Percentiles rank a stretch among this genome's conserved stretches.
These are phyloP conservation scores for Brotula barbata DNA, from an alignment of 2,797 vertebrate genomes.

Conservation along the genomic window DNA sequence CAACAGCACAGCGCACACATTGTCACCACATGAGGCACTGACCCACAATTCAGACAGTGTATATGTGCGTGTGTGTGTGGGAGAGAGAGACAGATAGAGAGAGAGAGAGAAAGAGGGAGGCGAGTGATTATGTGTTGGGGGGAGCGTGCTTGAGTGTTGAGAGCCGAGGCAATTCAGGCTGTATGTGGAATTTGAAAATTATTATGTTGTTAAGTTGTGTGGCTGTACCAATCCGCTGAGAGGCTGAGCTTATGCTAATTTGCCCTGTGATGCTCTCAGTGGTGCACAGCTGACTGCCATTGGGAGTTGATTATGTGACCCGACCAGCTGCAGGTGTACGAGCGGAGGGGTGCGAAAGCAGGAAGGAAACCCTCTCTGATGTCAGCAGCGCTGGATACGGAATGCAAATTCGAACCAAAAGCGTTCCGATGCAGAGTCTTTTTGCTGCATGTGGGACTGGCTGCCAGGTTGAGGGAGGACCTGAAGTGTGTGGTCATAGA, in stretches of 20 bases:
- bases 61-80: constrained; percentile 17
- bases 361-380: constrained; percentile 65
- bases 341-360: constrained; percentile 33
- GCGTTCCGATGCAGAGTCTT: constrained; percentile 14
- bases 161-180: constrained; percentile 38
- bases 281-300: constrained; percentile 74
- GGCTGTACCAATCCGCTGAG: constrained; percentile 35
- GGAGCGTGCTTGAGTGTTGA: constrained; percentile 38
- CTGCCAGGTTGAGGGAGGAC: neutral
- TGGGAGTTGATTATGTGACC: constrained; percentile 76
- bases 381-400: constrained; percentile 53
- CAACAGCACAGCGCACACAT: constrained; percentile 80
- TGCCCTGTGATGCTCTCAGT: constrained; percentile 68
- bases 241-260: constrained; percentile 58
- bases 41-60: constrained; percentile 53
- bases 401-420: constrained; percentile 52
- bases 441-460: constrained; percentile 2
- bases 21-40: constrained; percentile 82
- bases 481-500: neutral
- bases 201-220: constrained; percentile 53
- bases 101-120: constrained; percentile 26
- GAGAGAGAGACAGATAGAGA: constrained; percentile 31
- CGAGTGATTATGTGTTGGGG: constrained; percentile 47
- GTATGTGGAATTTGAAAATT: constrained; percentile 52
- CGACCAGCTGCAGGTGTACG: constrained; percentile 73